Percentiles rank a stretch among this genome's conserved stretches.
Conservation (phyloP, 2,113 vertebrate genomes). For the Pampusana beccarii region DNA sequence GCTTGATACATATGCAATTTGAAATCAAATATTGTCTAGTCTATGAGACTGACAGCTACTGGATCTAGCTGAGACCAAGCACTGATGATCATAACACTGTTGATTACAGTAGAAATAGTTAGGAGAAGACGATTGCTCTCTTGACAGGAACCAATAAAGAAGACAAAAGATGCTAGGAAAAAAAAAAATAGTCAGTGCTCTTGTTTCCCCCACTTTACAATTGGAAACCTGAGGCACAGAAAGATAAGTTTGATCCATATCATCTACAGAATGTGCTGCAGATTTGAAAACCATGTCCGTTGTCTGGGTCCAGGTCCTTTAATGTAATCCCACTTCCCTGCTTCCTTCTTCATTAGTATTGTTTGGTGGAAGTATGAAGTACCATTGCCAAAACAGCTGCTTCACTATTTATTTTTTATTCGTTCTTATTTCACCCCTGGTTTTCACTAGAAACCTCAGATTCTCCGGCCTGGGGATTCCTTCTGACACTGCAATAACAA, state of each 20-base stretch:
- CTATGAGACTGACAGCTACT: neutral
- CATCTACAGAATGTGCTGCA: neutral
- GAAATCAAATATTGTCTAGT: neutral
- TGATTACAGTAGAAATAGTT: neutral
- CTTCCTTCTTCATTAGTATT: neutral
- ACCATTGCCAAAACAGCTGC: neutral
- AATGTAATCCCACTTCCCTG: neutral
- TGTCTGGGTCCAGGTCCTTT: neutral
- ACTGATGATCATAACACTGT: neutral
- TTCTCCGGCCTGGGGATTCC: neutral
- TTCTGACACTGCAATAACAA: neutral
- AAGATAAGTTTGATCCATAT: too few relatives aligned
- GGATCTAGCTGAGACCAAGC: neutral
- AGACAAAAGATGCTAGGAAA: neutral
- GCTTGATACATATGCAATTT: neutral
- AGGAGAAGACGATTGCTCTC: neutral
- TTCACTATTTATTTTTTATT: neutral
- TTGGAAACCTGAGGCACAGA: neutral
- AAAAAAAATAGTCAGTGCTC: neutral
- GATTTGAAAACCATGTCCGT: neutral
- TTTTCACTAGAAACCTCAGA: neutral
- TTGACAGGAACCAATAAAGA: neutral
- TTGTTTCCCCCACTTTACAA: fast-evolving
- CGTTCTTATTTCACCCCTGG: neutral
- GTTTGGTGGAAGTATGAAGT: neutral